Conservation (phyloP, 2,797 vertebrate genomes). For the Heteromormyrus szaboi region DNA sequence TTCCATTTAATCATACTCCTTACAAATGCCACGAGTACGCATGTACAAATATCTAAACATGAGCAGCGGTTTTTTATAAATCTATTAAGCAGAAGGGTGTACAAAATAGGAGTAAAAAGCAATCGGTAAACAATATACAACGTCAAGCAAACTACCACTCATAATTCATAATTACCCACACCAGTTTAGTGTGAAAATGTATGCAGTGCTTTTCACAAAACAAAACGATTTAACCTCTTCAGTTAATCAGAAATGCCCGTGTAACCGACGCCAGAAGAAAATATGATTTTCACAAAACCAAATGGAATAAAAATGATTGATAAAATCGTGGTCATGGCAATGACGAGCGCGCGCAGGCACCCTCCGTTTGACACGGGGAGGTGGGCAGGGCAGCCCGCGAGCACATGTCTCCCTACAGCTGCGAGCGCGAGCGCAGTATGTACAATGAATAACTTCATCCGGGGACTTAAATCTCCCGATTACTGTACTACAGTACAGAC, state of each 20-base stretch:
- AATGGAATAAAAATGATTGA: background rate
- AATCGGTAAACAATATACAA: background rate
- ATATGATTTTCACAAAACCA: background rate
- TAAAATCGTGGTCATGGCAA: background rate
- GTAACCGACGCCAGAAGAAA: background rate
- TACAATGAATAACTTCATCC: conserved; percentile 24
- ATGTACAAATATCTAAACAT: background rate
- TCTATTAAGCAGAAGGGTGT: background rate
- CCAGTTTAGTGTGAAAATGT: background rate
- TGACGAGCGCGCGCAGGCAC: background rate
- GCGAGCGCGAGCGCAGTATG: background rate
- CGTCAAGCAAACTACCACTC: background rate
- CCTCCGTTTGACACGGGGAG: background rate
- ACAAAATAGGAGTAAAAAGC: background rate
- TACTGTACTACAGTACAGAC: conserved; percentile 28
- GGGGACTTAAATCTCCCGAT: conserved; percentile 28
- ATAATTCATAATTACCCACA: background rate
- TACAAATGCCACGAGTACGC: background rate
- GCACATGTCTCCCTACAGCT: conserved; percentile 7
- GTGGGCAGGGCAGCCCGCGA: background rate
- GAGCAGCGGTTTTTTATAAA: background rate
- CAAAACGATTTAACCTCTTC: background rate
- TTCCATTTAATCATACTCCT: background rate
- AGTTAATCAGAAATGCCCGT: background rate
- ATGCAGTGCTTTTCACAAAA: background rate